Conservation (phyloP, 1,140 invertebrate species). For the Whitmania pigra region DNA sequence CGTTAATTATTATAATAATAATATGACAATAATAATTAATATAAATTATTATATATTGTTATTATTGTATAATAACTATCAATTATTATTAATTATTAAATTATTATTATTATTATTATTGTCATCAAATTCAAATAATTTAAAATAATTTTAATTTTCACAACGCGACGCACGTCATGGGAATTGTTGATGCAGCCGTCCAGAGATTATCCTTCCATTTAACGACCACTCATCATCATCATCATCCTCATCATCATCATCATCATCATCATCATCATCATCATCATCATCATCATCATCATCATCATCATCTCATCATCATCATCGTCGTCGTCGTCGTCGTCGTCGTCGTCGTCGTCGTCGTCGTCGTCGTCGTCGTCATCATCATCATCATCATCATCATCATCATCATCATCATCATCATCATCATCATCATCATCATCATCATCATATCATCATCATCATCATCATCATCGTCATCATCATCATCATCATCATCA, state of each 20-base stretch:
- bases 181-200: neutral
- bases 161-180: neutral
- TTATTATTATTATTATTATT: neutral
- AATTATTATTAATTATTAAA: no score
- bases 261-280: no score
- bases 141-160: conserved; percentile 9
- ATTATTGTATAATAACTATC: no score
- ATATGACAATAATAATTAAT: no score
- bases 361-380: neutral
- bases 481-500: neutral
- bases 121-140: neutral
- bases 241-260: no score
- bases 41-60: no score
- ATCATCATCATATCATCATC: neutral
- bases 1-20: no score
- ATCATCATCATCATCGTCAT: neutral
- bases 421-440: neutral
- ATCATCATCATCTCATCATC: no score
- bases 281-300: neutral
- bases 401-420: neutral
- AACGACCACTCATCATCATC: neutral
- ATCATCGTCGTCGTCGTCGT: no score
- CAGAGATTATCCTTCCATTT: neutral
- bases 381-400: neutral
- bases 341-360: neutral